Percentiles rank a stretch among this genome's conserved stretches.
These are phyloP conservation scores for Octonoba sinensis DNA, from an alignment of 2,888 invertebrate genomes.

Conservation along the genomic window DNA sequence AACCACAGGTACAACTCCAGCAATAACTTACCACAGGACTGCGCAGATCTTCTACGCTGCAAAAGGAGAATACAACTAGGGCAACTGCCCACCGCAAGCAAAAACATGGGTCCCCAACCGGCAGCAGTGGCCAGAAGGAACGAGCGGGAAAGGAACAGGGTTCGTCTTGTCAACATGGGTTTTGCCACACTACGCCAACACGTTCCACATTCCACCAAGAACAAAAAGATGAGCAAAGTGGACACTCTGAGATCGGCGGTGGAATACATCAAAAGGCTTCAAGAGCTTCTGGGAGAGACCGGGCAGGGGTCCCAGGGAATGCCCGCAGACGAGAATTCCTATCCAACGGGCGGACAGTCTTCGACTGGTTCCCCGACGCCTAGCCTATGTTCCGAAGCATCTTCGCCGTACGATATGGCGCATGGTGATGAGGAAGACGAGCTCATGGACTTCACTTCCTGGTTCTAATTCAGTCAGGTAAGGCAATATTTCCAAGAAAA, in stretches of 20 bases:
- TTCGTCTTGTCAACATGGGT: constrained; percentile 82
- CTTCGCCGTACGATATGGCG: constrained; percentile 69
- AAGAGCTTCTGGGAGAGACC: constrained; percentile 77
- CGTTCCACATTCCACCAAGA: constrained; percentile 78
- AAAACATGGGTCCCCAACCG: constrained; percentile 33
- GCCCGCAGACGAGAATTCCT: constrained; percentile 57
- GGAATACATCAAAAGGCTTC: constrained; percentile 88
- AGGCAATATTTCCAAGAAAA: neutral
- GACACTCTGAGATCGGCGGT: constrained; percentile 90
- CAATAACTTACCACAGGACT: constrained; percentile 4
- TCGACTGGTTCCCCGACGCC: constrained; percentile 80
- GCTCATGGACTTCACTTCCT: constrained; percentile 85
- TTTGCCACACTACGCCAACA: constrained; percentile 90
- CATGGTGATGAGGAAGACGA: constrained; percentile 81
- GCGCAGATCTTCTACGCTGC: constrained; percentile 39
- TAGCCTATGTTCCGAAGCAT: constrained; percentile 79
- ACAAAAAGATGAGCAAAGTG: constrained; percentile 71
- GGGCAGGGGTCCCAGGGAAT: neutral
- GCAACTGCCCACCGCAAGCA: constrained; percentile 31
- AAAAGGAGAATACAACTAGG: constrained; percentile 62
- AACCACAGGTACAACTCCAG: neutral
- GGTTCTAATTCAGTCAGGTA: constrained; percentile 72
- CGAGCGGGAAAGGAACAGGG: constrained; percentile 92
- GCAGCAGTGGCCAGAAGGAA: constrained; percentile 90
- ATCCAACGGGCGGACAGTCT: constrained; percentile 44